A percentile compares a stretch with the other conserved stretches of the same genome.
phyloP scores from a whole-genome alignment of 2,113 vertebrate species.

The Strix uralensis region DNA sequence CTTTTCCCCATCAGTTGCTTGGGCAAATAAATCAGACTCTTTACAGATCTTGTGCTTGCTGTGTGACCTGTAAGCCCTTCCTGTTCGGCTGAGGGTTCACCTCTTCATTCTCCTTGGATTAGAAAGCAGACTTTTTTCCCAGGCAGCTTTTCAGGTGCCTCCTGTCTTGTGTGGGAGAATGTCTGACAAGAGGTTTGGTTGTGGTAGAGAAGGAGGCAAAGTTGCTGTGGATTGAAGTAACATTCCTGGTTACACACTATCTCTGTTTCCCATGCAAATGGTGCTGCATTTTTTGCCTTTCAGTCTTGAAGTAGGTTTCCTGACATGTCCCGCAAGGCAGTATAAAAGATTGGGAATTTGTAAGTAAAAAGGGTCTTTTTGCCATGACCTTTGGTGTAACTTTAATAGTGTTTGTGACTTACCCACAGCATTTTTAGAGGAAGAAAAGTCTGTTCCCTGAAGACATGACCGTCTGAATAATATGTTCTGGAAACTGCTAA shows the following conservation, averaged over 20 bases:
- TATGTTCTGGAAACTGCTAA: neutral
- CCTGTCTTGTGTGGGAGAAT: too few relatives aligned
- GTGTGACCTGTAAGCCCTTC: too few relatives aligned
- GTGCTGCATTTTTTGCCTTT: neutral
- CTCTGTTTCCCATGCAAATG: neutral
- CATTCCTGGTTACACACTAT: accelerated
- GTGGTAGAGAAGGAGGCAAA: neutral
- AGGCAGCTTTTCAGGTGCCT: too few relatives aligned
- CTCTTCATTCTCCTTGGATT: too few relatives aligned
- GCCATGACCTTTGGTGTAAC: neutral
- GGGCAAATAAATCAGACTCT: too few relatives aligned
- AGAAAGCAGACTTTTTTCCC: too few relatives aligned
- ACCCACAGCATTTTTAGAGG: neutral
- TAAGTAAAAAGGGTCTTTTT: neutral
- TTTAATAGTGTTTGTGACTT: neutral
- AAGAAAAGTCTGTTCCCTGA: neutral
- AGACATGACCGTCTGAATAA: neutral
- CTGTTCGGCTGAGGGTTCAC: too few relatives aligned
- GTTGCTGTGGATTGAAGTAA: neutral
- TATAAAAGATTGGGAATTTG: neutral
- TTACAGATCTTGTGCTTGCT: too few relatives aligned
- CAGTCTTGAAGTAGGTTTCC: neutral
- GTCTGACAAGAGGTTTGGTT: too few relatives aligned
- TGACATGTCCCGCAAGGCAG: neutral
- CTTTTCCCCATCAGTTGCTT: too few relatives aligned